Evolutionary conservation across 1,140 invertebrate species (phyloP).

Genomic region (Drosophila pallidifrons): DNA sequence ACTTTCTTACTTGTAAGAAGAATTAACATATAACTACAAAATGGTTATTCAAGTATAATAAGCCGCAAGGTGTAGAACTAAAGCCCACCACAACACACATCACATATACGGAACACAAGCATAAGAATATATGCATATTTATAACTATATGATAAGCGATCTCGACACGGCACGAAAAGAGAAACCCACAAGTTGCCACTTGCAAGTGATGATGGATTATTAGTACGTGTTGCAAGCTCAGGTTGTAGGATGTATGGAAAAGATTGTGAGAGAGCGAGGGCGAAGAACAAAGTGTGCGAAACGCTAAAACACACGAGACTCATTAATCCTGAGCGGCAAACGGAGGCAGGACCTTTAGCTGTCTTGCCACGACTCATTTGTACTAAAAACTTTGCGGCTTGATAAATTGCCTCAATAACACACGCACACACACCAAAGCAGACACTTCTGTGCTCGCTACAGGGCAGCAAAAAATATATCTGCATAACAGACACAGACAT

Average conservation of each 20-base stretch:
- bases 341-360: constrained; percentile 50
- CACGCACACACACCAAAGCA: constrained; percentile 36
- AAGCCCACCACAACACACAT: constrained; percentile 21
- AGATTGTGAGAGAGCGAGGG: background rate
- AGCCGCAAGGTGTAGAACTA: background rate
- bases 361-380: constrained; percentile 74
- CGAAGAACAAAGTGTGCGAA: constrained; percentile 24
- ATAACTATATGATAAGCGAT: constrained; percentile 52
- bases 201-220: constrained; percentile 74
- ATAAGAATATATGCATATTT: constrained; percentile 12
- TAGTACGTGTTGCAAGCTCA: constrained; percentile 66
- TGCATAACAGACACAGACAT: constrained; percentile 29
- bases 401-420: constrained; percentile 68
- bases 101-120: constrained; percentile 11
- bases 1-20: no score
- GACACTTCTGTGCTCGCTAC: constrained; percentile 19
- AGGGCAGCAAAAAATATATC: constrained; percentile 19
- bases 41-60: constrained; percentile 11
- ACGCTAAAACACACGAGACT: constrained; percentile 65
- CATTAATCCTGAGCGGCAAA: constrained; percentile 72
- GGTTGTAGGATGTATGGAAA: constrained; percentile 54
- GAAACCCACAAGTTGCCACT: constrained; percentile 58
- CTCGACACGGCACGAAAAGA: constrained; percentile 11
- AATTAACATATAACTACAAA: background rate
- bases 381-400: constrained; percentile 75